Percentiles rank a stretch among this genome's conserved stretches.
phyloP scores from a whole-genome alignment of 2,113 vertebrate species.

The Vulpes ferrilata region DNA sequence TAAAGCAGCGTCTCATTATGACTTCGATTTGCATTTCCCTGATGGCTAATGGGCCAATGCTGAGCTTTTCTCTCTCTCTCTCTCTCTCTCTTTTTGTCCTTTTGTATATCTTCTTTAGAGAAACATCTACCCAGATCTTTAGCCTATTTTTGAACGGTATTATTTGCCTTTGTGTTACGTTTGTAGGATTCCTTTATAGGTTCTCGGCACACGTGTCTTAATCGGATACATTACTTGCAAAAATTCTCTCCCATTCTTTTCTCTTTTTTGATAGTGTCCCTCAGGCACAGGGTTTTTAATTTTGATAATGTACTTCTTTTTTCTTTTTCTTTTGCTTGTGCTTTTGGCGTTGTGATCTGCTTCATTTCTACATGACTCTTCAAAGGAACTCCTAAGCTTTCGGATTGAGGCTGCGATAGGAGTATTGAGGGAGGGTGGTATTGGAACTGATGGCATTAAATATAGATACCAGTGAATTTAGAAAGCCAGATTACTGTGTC shows the following conservation, averaged over 20 bases:
- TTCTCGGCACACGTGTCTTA: not conserved
- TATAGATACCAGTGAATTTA: not conserved
- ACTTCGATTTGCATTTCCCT: not conserved
- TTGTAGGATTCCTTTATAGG: not conserved
- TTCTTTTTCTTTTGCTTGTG: not conserved
- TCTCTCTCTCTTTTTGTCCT: not conserved
- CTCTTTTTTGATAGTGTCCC: not conserved
- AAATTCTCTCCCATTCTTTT: not conserved
- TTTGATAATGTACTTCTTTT: not conserved
- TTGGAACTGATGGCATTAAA: not conserved
- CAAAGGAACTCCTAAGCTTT: not conserved
- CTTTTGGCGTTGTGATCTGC: not conserved
- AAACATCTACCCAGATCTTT: not conserved
- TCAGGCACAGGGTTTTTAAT: not conserved
- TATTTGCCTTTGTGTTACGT: not conserved
- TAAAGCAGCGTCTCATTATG: not conserved
- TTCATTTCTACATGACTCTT: not conserved
- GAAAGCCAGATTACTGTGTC: not conserved
- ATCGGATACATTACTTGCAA: not conserved
- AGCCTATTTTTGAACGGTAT: not conserved
- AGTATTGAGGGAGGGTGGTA: not conserved
- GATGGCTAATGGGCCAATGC: not conserved
- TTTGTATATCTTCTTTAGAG: not conserved
- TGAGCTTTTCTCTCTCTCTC: not conserved
- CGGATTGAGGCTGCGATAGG: not conserved